Evolutionary conservation across 2,797 vertebrate species (phyloP), one percentile per base, ranked within the genome.

Genomic region (Luscinia megarhynchos): DNA sequence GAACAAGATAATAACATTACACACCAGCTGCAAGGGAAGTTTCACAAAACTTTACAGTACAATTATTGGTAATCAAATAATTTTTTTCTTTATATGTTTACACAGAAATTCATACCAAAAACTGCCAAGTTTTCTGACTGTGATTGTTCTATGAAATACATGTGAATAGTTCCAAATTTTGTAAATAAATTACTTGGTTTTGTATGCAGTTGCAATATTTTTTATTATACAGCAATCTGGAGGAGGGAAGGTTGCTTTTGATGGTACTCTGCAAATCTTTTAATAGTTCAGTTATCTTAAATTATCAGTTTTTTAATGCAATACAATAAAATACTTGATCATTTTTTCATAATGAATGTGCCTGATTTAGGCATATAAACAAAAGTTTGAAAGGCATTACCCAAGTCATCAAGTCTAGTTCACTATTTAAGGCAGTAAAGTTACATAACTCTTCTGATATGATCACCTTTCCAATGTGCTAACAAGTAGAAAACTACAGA

Each of bases 181-280:
- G 61, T 94, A 88, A 96, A 95, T 94, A 94, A 96, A 96, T 73
- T 43, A 57, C 45, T 87, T 89, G 23, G 16, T 3, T 95, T 94
- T 94, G 18, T 86, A 89, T 67, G 41, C 30, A 40, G 3, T 38
- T 73, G 50, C 58, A 27, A 10, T 54, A 77, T 40, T 54, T 74
- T 86, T 63, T n/a, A 73, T 81, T 93, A 36, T n/a, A 45, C 15
- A 36, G 46, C 57, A 73, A 2, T 30, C 5, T 59, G n/a, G 24
- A 43, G 29, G 11, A 80, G 26, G 23, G 36, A 21, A 66, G 26
- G 36, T 80, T 68, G 22, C 34, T 85, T 69, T 85, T 78, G 34
- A 54, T 84, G 55, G 22, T 70, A 14, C 27, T 82, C 10, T 20
- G 11, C 51, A 69, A 41, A 53, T 63, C 6, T 55, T 83, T 72